Base-by-base conservation (phyloP, 2,113 vertebrate species). In the Casuarius casuarius region DNA sequence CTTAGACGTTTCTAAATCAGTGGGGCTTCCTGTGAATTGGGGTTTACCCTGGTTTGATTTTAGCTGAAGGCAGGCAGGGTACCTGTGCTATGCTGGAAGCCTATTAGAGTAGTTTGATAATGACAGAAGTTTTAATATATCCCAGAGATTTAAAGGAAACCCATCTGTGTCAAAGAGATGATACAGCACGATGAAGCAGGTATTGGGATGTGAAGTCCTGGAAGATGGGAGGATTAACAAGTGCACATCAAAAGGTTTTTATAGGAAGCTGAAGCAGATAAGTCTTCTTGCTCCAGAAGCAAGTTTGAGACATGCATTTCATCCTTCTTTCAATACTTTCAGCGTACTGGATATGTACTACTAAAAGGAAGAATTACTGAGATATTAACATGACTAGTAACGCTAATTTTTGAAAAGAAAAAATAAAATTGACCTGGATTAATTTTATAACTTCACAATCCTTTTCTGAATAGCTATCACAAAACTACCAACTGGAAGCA, bases 151-250 rank as follows among this genome's bases (percentile, higher is more conserved):
- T 96, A 94, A 92, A 84, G 54, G 35, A 89, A 90, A 95, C 68
- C 59, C 44, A 75, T 92, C 70, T 42, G 46, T 87, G 89, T 82
- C 82, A 94, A 81, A 82, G n/a, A 86, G 44, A 74, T 68, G 90
- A 93, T 46, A 66, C 67, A 90, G 33, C 58, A 68, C 18, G 4
- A 94, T 72, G 66, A 95, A 90, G 48, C 29, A 85, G 75, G 63
- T 88, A 78, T 4, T 62, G 63, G 56, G 31, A 97, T 87, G 46
- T 72, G 89, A 96, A 94, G 76, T 81, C 51, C 38, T 89, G 52
- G 51, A 82, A 90, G 86, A 92, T 54, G 44, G 49, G 35, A 97
- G 87, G 93, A 97, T 94, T 95, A 94, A 77, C 62, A 31, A 86
- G 31, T 31, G 58, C 66, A 89, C 63, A 91, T 84, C 89, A 90